Evolutionary conservation across 2,113 vertebrate genomes (phyloP), one percentile per base, ranked within the genome.

Genomic region (Megalops atlanticus): DNA sequence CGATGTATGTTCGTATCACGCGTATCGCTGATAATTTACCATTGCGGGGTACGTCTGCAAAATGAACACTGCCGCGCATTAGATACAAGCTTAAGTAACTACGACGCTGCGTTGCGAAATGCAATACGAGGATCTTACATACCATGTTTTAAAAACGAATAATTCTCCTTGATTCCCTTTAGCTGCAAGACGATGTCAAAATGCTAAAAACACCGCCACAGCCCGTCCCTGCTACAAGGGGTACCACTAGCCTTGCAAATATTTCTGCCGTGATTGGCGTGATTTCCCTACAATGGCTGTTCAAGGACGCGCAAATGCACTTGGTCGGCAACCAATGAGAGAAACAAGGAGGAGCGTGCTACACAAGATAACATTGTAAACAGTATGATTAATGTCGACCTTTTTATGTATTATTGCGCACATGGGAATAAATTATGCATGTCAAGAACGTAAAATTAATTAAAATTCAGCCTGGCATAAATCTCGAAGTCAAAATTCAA

Each of bases 281-380:
- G 21, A 0, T 36, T 0, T 21, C n/a, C 58, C 80, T n/a, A 92
- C 92, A 95, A 94, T 93, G n/a, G 74, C 6, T 74, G 49, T n/a
- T 3, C 74, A 14, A 45, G 47, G 36, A 74, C 4, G 0, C 47
- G 0, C 0, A 80, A 80, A 87, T 85, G 87, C 88, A 80, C 71
- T 0, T 0, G 0, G 0, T 0, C 0, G 0, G 2, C 7, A 75
- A 24, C 89, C 89, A 91, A 88, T 90, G 7, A 84, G 15, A 87
- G 58, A 0, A 7, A 58, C 76, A 76, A 73, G 75, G 73, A 41
- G 73, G 64, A 69, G 75, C 47, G 54, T 54, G 21, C 36, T 1
- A n/a, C 45, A 31, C 10, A 14, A 31, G 39, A 71, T 41, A 72
- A 4, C 52, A 82, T 82, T 82, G 82, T 74, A 76, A 74, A 74